Evolutionary conservation across 2,113 vertebrate genomes (phyloP), one percentile per base, ranked within the genome.

Genomic region (Etheostoma cragini): DNA sequence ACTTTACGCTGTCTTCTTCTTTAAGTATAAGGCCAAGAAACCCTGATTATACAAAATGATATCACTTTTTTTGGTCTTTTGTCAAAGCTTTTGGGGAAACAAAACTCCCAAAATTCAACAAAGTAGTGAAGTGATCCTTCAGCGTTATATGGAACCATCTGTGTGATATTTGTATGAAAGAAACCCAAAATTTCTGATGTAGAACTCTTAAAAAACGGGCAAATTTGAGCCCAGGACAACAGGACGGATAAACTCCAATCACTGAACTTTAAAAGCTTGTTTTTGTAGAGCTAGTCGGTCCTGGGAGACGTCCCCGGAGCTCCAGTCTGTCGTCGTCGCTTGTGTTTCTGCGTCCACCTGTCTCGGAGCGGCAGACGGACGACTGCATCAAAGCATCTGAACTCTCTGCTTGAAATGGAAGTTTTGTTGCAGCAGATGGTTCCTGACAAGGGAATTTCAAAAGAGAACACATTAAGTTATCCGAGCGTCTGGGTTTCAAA

Each of bases 331-430:
- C 21, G 1, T 58, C 8, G 12, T 13, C n/a, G 56, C 45, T 60
- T 58, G 15, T 24, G 35, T 38, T 38, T 60, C n/a, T 46, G 47
- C 6, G 13, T 65, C 69, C 78, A 80, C 52, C 42, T 80, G 69
- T 58, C 77, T 38, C 3, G 52, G 35, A 5, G 49, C 16, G 2
- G 3, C 22, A 71, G 76, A 68, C 5, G 30, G 53, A 52, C 16
- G n/a, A 30, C 33, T 8, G 21, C 1, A 14, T 26, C 38, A 49
- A 72, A 65, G 53, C 26, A 1, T 22, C 16, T 64, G 1, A 16
- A 6, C 14, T 33, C 12, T 6, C 3, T 54, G 17, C 14, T 26
- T 65, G 50, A 47, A 35, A 22, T 4, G 0, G 19, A 17, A 33
- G 17, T 45, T 70, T 30, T 54, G 8, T 10, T 38, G 26, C 38